These are phyloP conservation scores for Cossypha heuglini DNA, from an alignment of 2,797 vertebrate genomes.

Conservation along the genomic window DNA sequence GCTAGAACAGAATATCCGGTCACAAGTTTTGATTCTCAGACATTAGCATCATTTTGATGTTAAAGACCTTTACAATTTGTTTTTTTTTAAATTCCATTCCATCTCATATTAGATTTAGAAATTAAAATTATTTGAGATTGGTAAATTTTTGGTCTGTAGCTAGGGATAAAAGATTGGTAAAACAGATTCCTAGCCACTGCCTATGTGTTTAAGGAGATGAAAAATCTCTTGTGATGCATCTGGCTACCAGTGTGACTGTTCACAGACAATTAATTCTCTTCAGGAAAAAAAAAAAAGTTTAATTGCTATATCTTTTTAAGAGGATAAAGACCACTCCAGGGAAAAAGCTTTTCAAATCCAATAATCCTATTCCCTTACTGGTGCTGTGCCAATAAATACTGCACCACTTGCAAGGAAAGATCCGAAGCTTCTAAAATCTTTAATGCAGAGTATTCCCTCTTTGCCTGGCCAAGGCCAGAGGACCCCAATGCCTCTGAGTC, in stretches of 20 bases:
- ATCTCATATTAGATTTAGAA: neutral
- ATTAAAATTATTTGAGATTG: neutral
- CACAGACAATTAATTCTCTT: constrained; percentile 23
- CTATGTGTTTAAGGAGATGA: neutral
- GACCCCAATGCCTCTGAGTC: neutral
- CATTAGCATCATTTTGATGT: neutral
- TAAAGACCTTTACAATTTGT: neutral
- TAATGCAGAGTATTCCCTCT: neutral
- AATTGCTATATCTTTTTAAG: constrained; percentile 59
- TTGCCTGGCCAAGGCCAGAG: neutral
- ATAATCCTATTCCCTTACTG: neutral
- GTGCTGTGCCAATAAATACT: neutral
- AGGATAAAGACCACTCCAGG: constrained; percentile 52
- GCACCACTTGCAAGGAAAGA: neutral
- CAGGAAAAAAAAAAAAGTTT: neutral
- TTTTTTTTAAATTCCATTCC: neutral
- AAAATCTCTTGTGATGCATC: constrained; percentile 19
- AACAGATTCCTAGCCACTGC: neutral
- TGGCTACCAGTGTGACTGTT: neutral
- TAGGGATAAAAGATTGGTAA: neutral
- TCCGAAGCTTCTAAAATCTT: neutral
- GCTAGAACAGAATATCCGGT: neutral
- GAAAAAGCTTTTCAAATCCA: constrained; percentile 47
- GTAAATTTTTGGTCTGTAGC: neutral
- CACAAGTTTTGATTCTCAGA: neutral